Evolutionary conservation across 2,888 invertebrate species (phyloP), one percentile per base, ranked within the genome.

Genomic region (Trissoscelio sp.): DNA sequence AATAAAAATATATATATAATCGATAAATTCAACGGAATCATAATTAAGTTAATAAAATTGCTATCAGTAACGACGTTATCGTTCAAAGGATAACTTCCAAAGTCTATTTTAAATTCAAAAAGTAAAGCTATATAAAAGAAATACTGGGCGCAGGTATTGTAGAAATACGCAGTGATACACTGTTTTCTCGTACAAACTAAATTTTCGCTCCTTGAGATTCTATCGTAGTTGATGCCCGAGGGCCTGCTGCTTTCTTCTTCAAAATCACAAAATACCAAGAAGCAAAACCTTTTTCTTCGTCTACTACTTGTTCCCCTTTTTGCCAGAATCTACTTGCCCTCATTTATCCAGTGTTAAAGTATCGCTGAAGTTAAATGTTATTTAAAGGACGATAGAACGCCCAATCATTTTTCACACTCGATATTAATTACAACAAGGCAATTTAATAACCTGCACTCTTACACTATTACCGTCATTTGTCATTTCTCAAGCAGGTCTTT

Each of bases 211-310:
- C 53, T 51, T 42, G 62, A 73, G 62, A 62, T 73, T 62, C 72
- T 53, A 53, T 62, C 53, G 20, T 62, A 60, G 62, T 34, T 51
- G 20, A 31, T 20, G 62, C 72, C 72, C 39, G 18, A 24, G 72
- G 72, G 39, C 48, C 39, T 31, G 14, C 24, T 16, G 51, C 53
- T 62, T 62, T 58, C 60, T 60, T 60, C 58, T 51, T 73, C 42
- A 42, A 62, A 60, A 62, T 73, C 62, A 62, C 42, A 62, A 62
- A 73, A 73, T 73, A 73, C 31, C 62, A 62, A 55, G 72, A 62
- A 60, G 62, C 60, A 62, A 51, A 73, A 37, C 31, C 44, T 62
- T 53, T 48, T 72, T 42, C 39, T 67, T 16, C 28, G 53, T 3
- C 22, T 22, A 18, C 42, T 53, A 24, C 42, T 53, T 37, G 39